Evolutionary conservation across 2,797 vertebrate species (phyloP).

Genomic region (Sebastes goodei): DNA sequence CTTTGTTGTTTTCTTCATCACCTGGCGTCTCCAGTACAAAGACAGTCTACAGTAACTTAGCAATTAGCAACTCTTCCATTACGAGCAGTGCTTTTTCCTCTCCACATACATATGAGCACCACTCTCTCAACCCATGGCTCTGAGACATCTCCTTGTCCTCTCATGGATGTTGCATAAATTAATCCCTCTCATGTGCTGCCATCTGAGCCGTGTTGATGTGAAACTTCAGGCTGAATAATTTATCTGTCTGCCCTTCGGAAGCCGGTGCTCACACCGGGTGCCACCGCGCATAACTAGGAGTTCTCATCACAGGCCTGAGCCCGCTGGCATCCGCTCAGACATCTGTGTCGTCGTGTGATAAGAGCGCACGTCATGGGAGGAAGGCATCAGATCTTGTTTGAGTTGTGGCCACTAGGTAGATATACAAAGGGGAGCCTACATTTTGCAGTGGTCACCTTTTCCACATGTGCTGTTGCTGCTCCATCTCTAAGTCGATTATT

Average conservation of each 20-base stretch:
- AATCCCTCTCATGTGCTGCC: slow-evolving; percentile 76
- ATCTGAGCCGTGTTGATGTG: slow-evolving; percentile 73
- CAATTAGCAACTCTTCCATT: slow-evolving; percentile 40
- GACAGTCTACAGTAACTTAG: slow-evolving; percentile 6
- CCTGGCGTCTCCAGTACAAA: slow-evolving; percentile 7
- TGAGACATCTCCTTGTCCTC: slow-evolving; percentile 53
- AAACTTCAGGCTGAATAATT: slow-evolving; percentile 78
- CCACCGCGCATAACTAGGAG: slow-evolving; percentile 63
- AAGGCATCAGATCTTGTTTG: slow-evolving; percentile 58
- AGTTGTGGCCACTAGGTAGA: slow-evolving; percentile 38
- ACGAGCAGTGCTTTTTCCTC: slow-evolving; percentile 33
- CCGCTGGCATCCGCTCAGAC: slow-evolving; percentile 66
- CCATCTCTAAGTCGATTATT: background rate
- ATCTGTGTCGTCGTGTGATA: slow-evolving; percentile 69
- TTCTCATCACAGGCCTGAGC: slow-evolving; percentile 68
- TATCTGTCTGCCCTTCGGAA: slow-evolving; percentile 74
- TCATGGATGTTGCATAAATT: slow-evolving; percentile 67
- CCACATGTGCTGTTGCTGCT: slow-evolving; percentile 6
- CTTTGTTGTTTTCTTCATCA: slow-evolving; percentile 25
- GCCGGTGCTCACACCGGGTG: slow-evolving; percentile 54
- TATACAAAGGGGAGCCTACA: slow-evolving; percentile 14
- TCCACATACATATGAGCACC: slow-evolving; percentile 29
- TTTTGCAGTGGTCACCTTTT: slow-evolving; percentile 35
- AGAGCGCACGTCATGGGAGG: slow-evolving; percentile 48
- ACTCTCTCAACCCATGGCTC: slow-evolving; percentile 48